Evolutionary conservation across 2,113 vertebrate species (phyloP), one percentile per base, ranked within the genome.

Genomic region (Grus americana): DNA sequence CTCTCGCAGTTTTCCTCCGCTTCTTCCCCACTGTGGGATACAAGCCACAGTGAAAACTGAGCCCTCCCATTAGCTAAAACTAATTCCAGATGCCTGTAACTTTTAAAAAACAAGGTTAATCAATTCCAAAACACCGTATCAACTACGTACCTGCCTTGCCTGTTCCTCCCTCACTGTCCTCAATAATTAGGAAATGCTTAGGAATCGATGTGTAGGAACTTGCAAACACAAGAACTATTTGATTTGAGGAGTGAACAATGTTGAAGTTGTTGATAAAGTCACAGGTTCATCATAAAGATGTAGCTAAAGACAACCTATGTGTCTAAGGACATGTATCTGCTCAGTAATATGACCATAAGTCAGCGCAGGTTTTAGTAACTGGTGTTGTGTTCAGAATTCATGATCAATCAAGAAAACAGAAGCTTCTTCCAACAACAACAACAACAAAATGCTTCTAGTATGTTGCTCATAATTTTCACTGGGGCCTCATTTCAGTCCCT

Each of bases 121-220:
- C 1, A 0, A 40, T 54, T 85, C 54, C 42, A n/a, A 74, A 93
- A 34, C 15, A 47, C 5, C 0, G 0, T 22, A 65, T 38, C 40
- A 72, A 5, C 19, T 23, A 40, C 1, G 1, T 17, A 52, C 3
- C 8, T 0, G 16, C 70, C 62, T 59, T 58, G 12, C 20, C 54
- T 63, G 12, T 80, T 91, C 24, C 42, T 62, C 5, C 1, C 27
- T 59, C 74, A 29, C 18, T 55, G 9, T 50, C 30, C 24, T 76
- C 26, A 63, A 3, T 78, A 57, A 62, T 52, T 65, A 68, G 66
- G n/a, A 70, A 76, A 54, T 38, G 7, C 32, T 21, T 50, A 19
- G 19, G 13, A 86, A 58, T 4, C 65, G 18, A 87, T 34, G 23
- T 26, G 54, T 73, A 78, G 27, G n/a, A 94, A 75, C 49, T 88